Conservation (phyloP, 1,140 invertebrate genomes). For the Lucilia cuprina region DNA sequence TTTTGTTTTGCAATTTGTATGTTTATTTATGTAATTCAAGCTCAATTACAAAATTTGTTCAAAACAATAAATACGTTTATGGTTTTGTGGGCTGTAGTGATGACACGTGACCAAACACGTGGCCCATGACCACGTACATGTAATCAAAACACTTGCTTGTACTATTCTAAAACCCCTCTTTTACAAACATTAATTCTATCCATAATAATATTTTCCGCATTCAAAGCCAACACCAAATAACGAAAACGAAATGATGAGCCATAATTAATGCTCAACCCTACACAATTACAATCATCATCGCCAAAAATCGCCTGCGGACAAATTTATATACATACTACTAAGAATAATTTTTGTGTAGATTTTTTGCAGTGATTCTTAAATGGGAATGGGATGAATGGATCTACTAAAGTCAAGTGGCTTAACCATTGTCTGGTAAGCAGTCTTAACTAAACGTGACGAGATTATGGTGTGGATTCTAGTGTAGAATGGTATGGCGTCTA, state of each 20-base stretch:
- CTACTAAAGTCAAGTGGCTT: too few species aligned
- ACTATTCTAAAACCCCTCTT: neutral
- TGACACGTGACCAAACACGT: slow-evolving; percentile 13
- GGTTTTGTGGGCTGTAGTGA: slow-evolving; percentile 6
- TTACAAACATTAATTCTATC: neutral
- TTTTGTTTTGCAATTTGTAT: slow-evolving; percentile 1
- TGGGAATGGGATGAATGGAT: too few species aligned
- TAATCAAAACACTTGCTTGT: neutral
- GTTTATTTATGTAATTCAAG: slow-evolving; percentile 4
- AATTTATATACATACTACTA: neutral
- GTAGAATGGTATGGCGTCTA: too few species aligned
- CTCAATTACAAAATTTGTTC: slow-evolving; percentile 15
- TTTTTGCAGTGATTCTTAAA: neutral
- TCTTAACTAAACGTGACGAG: too few species aligned
- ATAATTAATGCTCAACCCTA: slow-evolving; percentile 18
- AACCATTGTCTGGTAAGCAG: too few species aligned
- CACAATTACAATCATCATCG: neutral
- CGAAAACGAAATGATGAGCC: slow-evolving; percentile 5
- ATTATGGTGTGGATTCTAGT: too few species aligned
- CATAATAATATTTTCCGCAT: neutral
- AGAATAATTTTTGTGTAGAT: neutral
- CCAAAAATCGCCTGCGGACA: neutral
- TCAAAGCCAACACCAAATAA: neutral
- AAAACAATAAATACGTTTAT: slow-evolving; percentile 16
- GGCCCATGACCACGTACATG: neutral